Evolutionary conservation across 2,888 invertebrate species (phyloP), one percentile per base, ranked within the genome.

Genomic region (Nezara viridula): DNA sequence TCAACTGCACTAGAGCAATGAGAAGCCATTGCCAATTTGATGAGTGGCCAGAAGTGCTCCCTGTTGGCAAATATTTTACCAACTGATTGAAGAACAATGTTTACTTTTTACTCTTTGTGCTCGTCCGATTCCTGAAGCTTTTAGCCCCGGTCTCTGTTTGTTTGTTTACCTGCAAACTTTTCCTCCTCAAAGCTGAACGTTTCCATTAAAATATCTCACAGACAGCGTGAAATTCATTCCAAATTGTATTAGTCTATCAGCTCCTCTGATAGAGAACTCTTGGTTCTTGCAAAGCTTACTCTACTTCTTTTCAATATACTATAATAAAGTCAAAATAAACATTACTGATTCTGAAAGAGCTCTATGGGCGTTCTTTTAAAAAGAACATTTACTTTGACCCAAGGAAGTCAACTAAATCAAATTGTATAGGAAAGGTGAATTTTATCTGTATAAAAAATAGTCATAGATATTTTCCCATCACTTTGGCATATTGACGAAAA

Each of bases 81-180:
- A 37, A 9, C 66, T 73, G 66, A 73, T 73, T 73, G 19, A 73
- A 37, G 66, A 73, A 73, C 66, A 73, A 73, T 73, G 66, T 73
- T 73, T 73, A 37, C 66, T 73, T 73, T 73, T 73, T 12, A 32
- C 32, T 73, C 66, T 66, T 66, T 73, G 32, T 73, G 21, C 66
- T 21, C 32, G 5, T 73, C 32, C 66, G 19, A 73, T 73, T 32
- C 21, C 66, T 19, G 66, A 21, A 73, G 32, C 66, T 73, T 66
- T 73, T 73, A 73, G 66, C 66, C 16, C 37, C 37, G 32, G 16
- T 16, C 32, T 9, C 19, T 73, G 32, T 37, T 37, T 73, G 19
- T 37, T 73, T 73, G 66, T 73, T 73, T 73, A 19, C 7, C 37
- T 73, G 6, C 66, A 32, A 73, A 73, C 66, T 37, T 73, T 73